phyloP scores from a whole-genome alignment of 2,113 vertebrate genomes.

The Petromus typicus region DNA sequence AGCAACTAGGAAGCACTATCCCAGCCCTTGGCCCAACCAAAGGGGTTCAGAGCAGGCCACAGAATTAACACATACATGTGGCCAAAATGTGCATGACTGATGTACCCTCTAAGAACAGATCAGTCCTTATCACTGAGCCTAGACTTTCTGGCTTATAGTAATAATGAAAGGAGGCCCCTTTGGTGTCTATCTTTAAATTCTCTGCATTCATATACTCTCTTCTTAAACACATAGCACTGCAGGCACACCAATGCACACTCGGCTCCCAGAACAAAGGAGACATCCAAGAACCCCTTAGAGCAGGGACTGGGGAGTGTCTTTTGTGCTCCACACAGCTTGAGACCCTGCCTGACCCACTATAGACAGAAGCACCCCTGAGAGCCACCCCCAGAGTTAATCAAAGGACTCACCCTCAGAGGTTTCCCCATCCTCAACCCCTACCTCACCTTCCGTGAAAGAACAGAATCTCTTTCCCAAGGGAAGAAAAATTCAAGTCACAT shows the following conservation, averaged over 20 bases:
- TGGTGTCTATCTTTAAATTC: background rate
- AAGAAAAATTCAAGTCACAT: background rate
- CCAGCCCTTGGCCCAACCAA: background rate
- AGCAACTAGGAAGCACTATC: background rate
- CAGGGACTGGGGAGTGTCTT: background rate
- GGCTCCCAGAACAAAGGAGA: background rate
- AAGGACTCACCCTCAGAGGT: background rate
- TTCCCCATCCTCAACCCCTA: background rate
- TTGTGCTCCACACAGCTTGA: accelerated
- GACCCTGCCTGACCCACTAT: background rate
- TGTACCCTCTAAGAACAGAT: background rate
- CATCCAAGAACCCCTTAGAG: background rate
- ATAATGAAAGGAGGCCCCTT: background rate
- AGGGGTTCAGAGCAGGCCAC: background rate
- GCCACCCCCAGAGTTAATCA: background rate
- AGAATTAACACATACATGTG: background rate
- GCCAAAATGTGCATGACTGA: accelerated
- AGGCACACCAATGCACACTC: background rate
- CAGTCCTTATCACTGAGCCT: accelerated
- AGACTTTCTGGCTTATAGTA: background rate
- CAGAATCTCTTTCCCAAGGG: background rate
- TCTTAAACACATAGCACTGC: accelerated
- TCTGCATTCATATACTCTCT: background rate
- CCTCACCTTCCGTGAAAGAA: background rate
- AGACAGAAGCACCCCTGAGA: background rate